Percentiles rank a stretch among this genome's conserved stretches.
Evolutionary conservation across 1,140 invertebrate genomes (phyloP).

Genomic region (Himalopsyche phryganea): DNA sequence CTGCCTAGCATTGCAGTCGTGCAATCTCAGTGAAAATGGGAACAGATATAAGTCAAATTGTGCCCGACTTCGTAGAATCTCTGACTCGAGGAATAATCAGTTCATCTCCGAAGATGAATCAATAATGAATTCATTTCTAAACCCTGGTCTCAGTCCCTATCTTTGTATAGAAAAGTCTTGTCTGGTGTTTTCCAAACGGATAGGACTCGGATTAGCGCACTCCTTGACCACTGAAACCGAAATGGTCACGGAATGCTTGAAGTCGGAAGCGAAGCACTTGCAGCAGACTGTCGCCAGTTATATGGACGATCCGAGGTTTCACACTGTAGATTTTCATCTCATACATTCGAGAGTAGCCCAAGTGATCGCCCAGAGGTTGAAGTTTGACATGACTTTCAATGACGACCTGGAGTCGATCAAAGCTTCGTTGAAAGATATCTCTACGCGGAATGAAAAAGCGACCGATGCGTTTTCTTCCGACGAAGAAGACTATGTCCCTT

Average conservation of each 20-base stretch:
- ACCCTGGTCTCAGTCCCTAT: conserved; percentile 51
- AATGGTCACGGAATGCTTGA: conserved; percentile 48
- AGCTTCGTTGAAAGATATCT: conserved; percentile 14
- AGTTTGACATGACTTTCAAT: conserved; percentile 43
- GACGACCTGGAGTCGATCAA: conserved; percentile 31
- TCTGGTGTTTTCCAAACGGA: conserved; percentile 64
- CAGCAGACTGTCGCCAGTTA: conserved; percentile 64
- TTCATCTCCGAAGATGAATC: conserved; percentile 16
- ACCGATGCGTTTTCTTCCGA: conserved; percentile 42
- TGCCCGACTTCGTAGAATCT: neutral
- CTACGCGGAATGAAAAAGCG: conserved; percentile 13
- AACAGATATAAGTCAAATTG: conserved; percentile 20
- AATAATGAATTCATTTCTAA: conserved; percentile 30
- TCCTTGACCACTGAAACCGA: conserved; percentile 44
- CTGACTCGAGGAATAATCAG: conserved; percentile 12
- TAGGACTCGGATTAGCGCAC: conserved; percentile 50
- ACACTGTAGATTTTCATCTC: conserved; percentile 57
- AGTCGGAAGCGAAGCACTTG: conserved; percentile 61
- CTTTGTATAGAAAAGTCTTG: conserved; percentile 63
- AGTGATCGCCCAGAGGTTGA: conserved; percentile 54
- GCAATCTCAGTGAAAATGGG: conserved; percentile 46
- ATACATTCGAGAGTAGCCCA: conserved; percentile 60
- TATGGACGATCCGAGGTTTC: conserved; percentile 60
- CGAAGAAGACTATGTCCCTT: conserved; percentile 36
- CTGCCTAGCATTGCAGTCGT: conserved; percentile 54